Evolutionary conservation across 2,797 vertebrate species (phyloP).

Genomic region (Lycodopsis pacificus): DNA sequence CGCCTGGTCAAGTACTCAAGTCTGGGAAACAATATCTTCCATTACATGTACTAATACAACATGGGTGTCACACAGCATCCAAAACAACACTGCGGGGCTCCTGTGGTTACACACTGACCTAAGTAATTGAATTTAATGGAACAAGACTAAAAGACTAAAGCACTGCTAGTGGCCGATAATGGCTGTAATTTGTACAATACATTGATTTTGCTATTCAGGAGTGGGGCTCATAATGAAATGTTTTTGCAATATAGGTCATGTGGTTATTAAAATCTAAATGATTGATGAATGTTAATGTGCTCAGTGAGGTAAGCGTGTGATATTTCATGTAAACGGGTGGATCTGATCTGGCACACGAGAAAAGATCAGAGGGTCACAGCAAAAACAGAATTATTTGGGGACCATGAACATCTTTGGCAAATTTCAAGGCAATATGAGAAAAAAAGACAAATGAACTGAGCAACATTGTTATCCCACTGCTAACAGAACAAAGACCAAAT

Average conservation of each 20-base stretch:
- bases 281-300: not conserved
- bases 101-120: too few relatives aligned
- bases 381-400: not conserved
- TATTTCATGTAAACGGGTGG: not conserved
- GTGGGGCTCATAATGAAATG: not conserved
- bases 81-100: too few relatives aligned
- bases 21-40: too few relatives aligned
- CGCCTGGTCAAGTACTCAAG: too few relatives aligned
- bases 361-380: not conserved
- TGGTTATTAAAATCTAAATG: not conserved
- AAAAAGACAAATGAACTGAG: not conserved
- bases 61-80: too few relatives aligned
- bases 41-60: too few relatives aligned
- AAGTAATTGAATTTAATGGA: too few relatives aligned
- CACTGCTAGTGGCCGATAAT: too few relatives aligned
- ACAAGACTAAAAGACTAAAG: too few relatives aligned
- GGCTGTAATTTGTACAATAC: too few relatives aligned
- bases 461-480: not conserved
- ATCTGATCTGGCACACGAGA: not conserved
- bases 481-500: not conserved
- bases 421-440: not conserved
- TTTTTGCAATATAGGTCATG: not conserved
- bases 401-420: not conserved
- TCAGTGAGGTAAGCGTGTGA: not conserved
- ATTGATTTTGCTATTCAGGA: not conserved